Evolutionary conservation across 2,888 invertebrate genomes (phyloP).

Genomic region (Acleris literana): DNA sequence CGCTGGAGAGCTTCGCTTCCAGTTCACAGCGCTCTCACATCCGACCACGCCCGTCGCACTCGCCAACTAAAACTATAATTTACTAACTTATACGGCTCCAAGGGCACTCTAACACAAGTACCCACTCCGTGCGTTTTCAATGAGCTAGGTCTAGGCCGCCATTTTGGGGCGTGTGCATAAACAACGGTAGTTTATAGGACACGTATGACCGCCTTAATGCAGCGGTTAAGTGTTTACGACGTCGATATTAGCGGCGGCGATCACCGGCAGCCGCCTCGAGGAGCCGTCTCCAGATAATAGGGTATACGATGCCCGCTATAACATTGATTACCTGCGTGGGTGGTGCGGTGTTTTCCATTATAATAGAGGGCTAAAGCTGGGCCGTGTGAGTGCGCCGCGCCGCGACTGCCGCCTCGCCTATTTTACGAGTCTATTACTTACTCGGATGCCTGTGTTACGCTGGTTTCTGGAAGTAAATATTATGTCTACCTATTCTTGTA

Average conservation of each 20-base stretch:
- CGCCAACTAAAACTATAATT: slow-evolving; percentile 34
- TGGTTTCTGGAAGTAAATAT: neutral
- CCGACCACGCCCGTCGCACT: slow-evolving; percentile 25
- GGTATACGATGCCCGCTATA: slow-evolving; percentile 38
- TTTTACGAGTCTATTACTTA: slow-evolving; percentile 8
- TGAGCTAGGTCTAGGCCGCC: slow-evolving; percentile 23
- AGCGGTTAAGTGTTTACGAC: slow-evolving; percentile 36
- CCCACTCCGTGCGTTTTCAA: slow-evolving; percentile 14
- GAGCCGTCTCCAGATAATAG: slow-evolving; percentile 41
- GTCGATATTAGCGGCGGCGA: slow-evolving; percentile 34
- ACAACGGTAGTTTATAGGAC: slow-evolving; percentile 27
- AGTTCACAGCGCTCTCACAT: slow-evolving; percentile 10
- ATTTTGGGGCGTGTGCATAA: slow-evolving; percentile 16
- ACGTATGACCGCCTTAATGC: slow-evolving; percentile 26
- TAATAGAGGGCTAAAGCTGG: slow-evolving; percentile 34
- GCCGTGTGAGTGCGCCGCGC: slow-evolving; percentile 24
- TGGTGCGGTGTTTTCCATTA: slow-evolving; percentile 32
- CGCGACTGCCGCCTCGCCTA: slow-evolving; percentile 5
- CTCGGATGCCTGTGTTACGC: neutral
- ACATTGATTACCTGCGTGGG: slow-evolving; percentile 42
- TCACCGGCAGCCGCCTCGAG: slow-evolving; percentile 30
- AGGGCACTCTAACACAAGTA: slow-evolving; percentile 27
- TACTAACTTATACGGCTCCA: slow-evolving; percentile 31
- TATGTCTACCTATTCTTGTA: neutral
- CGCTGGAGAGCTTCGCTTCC: slow-evolving; percentile 13